Evolutionary conservation across 2,888 invertebrate species (phyloP).

Genomic region (Stomorhina lunata): DNA sequence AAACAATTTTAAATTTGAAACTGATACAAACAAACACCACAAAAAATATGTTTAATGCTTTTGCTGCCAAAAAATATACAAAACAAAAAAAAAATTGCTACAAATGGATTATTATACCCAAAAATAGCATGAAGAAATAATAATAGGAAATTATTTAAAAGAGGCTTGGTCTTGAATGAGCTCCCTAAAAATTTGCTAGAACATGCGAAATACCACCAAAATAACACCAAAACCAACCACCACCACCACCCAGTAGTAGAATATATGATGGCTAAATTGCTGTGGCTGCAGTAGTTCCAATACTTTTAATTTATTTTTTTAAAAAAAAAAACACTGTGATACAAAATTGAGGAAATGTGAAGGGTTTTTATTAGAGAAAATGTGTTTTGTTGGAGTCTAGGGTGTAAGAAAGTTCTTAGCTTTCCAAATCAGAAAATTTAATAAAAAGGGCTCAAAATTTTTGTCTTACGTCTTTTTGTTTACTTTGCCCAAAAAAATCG

Average conservation of each 20-base stretch:
- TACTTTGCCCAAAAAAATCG: too few species aligned
- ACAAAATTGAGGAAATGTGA: too few species aligned
- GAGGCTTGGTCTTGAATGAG: background rate
- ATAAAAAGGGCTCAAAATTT: too few species aligned
- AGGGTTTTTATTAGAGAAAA: too few species aligned
- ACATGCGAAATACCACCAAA: background rate
- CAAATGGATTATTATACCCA: conserved; percentile 27
- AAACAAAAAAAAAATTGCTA: background rate
- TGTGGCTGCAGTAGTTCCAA: conserved; percentile 2
- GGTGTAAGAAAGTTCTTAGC: too few species aligned
- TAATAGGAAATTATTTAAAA: conserved; percentile 13
- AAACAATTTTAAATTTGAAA: background rate
- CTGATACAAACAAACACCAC: background rate
- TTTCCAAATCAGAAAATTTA: too few species aligned
- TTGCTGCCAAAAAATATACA: conserved; percentile 25
- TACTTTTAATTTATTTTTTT: conserved; percentile 3
- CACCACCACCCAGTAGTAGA: background rate
- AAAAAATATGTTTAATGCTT: conserved; percentile 11
- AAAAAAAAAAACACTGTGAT: too few species aligned
- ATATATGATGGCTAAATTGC: background rate
- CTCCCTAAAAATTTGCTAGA: conserved; percentile 11
- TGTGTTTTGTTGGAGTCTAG: too few species aligned
- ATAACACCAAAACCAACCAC: background rate
- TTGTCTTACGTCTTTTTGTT: too few species aligned
- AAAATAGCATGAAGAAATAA: conserved; percentile 39